These are phyloP conservation scores for Bombus sibiricus DNA, from an alignment of 1,140 invertebrate genomes.

Conservation along the genomic window DNA sequence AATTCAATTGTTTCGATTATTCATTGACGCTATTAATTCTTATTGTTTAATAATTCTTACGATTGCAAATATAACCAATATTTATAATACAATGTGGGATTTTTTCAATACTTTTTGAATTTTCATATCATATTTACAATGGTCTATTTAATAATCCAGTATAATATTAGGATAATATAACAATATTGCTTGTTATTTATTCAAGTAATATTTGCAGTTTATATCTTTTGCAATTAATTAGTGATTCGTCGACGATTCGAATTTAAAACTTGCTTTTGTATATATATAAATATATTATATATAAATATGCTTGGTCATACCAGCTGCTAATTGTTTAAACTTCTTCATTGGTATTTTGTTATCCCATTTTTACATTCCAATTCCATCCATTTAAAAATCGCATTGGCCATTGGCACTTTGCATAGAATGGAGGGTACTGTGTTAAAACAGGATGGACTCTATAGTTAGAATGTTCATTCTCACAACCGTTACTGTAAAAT, in stretches of 20 bases:
- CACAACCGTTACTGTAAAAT: slow-evolving; percentile 63
- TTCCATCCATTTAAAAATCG: not conserved
- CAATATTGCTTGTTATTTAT: not conserved
- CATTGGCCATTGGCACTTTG: too few relatives aligned
- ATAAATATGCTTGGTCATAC: not conserved
- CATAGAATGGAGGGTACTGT: not conserved
- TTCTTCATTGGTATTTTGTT: not conserved
- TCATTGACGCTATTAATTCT: too few relatives aligned
- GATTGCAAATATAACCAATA: not conserved
- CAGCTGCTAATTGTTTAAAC: not conserved
- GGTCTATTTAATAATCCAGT: not conserved
- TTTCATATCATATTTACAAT: not conserved
- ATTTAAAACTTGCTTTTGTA: not conserved
- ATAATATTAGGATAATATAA: not conserved
- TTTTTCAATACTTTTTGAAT: not conserved
- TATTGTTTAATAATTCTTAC: too few relatives aligned
- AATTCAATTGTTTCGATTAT: too few relatives aligned
- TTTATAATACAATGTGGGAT: not conserved
- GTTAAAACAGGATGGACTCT: slow-evolving; percentile 53
- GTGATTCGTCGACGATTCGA: not conserved
- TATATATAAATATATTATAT: too few relatives aligned
- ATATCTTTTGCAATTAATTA: not conserved
- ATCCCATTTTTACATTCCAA: too few relatives aligned
- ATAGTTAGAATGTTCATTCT: slow-evolving; percentile 43
- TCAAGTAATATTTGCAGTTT: not conserved